Conservation (phyloP, 2,797 vertebrate genomes). For the Falco novaeseelandiae region DNA sequence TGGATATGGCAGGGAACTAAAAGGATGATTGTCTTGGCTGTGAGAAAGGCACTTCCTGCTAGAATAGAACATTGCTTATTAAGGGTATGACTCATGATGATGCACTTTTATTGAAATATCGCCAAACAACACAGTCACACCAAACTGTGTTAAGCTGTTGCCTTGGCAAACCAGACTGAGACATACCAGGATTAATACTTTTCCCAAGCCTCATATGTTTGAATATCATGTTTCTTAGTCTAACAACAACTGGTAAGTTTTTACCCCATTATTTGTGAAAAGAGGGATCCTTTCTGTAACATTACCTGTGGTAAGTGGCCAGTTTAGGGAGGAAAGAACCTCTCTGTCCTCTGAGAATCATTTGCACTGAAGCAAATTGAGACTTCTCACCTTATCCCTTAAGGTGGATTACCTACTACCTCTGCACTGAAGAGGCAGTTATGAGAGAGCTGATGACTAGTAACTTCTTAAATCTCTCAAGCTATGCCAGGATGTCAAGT, state of each 20-base stretch:
- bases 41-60: constrained; percentile 47
- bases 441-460: background rate
- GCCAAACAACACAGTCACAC: background rate
- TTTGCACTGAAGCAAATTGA: background rate
- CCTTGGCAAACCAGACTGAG: constrained; percentile 48
- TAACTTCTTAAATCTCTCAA: background rate
- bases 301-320: background rate
- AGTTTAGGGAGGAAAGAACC: background rate
- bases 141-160: constrained; percentile 47
- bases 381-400: background rate
- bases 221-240: constrained; percentile 3
- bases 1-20: background rate
- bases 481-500: background rate
- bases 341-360: background rate
- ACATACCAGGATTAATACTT: constrained; percentile 12
- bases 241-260: background rate
- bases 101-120: background rate
- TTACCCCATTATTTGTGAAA: background rate
- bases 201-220: background rate
- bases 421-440: background rate
- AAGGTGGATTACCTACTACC: background rate
- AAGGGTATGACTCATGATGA: constrained; percentile 36
- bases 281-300: background rate
- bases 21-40: constrained; percentile 8
- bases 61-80: constrained; percentile 56